Conservation (phyloP, 2,888 invertebrate genomes). For the Apamea anceps region DNA sequence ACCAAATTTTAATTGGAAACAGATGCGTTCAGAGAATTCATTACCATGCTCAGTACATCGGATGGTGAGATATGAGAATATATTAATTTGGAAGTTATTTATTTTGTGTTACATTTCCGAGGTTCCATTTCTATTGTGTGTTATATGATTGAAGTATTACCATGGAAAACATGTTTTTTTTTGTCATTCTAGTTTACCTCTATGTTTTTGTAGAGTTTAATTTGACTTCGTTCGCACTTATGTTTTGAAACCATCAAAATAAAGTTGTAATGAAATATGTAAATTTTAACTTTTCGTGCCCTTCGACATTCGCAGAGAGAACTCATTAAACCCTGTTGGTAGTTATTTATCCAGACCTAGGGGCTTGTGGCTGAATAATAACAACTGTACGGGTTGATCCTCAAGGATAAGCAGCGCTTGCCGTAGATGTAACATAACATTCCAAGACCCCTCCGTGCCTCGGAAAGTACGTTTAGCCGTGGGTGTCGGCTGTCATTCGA, state of each 20-base stretch:
- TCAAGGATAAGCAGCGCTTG: neutral
- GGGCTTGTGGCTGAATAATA: neutral
- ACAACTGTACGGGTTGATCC: neutral
- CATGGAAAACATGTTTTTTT: neutral
- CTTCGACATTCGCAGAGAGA: neutral
- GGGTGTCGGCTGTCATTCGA: neutral
- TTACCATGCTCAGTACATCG: conserved; percentile 50
- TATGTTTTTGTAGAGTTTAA: neutral
- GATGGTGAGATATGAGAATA: conserved; percentile 40
- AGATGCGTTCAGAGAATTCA: conserved; percentile 52
- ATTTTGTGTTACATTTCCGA: conserved; percentile 46
- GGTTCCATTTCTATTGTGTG: conserved; percentile 13
- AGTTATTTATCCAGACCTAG: neutral
- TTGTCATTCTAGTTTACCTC: neutral
- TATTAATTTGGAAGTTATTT: conserved; percentile 57
- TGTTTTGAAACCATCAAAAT: neutral
- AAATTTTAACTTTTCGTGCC: conserved; percentile 2
- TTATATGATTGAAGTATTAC: conserved; percentile 9
- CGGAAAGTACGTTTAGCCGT: neutral
- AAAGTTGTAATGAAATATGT: conserved; percentile 6
- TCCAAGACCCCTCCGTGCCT: neutral
- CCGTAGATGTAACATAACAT: neutral
- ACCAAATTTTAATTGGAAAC: conserved; percentile 61
- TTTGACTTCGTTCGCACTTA: neutral
- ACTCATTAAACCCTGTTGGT: neutral